These are phyloP conservation scores for Latheticus oryzae DNA, from an alignment of 2,888 invertebrate genomes.

Conservation along the genomic window DNA sequence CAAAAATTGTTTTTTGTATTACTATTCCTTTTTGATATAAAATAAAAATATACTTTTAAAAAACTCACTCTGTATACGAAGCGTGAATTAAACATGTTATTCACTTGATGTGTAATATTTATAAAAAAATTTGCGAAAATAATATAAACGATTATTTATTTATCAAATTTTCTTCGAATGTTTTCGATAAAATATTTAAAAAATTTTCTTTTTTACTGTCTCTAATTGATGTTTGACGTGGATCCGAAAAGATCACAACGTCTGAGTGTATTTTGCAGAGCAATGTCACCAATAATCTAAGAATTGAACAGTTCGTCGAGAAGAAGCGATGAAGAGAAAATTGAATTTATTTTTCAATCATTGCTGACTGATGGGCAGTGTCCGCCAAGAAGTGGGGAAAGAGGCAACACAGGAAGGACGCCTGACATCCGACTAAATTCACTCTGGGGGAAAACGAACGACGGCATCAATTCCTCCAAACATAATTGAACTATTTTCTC, in stretches of 20 bases:
- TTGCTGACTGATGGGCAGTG: constrained; percentile 66
- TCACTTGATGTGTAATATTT: no score
- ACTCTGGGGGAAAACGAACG: constrained; percentile 52
- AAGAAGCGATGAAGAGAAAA: constrained; percentile 64
- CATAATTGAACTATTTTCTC: constrained; percentile 46
- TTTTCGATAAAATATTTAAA: no score
- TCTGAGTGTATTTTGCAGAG: constrained; percentile 31
- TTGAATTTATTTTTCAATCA: constrained; percentile 68
- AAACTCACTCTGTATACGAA: no score
- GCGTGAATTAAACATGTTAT: no score
- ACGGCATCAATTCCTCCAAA: constrained; percentile 52
- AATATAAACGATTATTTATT: no score
- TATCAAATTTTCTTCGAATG: no score
- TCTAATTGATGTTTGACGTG: no score
- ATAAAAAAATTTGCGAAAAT: no score
- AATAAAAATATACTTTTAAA: no score
- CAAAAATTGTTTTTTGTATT: no score
- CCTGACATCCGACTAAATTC: constrained; percentile 51
- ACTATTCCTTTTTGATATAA: no score
- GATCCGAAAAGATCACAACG: constrained; percentile 27
- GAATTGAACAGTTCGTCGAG: constrained; percentile 46
- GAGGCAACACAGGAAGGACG: constrained; percentile 47
- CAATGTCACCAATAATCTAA: constrained; percentile 39
- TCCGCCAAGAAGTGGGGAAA: constrained; percentile 53
- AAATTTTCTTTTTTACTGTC: no score